These are phyloP conservation scores for Spheniscus mendiculus DNA, from an alignment of 2,113 vertebrate genomes.

Conservation along the genomic window DNA sequence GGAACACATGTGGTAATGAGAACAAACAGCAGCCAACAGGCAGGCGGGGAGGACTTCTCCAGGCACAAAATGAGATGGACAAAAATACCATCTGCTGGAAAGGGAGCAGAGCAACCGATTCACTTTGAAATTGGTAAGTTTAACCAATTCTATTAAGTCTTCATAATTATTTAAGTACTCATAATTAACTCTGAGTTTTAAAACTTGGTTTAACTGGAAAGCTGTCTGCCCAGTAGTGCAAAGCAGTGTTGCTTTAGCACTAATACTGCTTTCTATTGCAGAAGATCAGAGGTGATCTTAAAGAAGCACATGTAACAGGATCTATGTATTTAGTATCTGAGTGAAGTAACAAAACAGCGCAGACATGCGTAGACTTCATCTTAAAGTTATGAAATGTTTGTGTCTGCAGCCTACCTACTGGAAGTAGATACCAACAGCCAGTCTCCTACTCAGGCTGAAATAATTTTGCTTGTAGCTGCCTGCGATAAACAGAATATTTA, in stretches of 20 bases:
- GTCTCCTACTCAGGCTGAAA: not conserved
- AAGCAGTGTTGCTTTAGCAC: not conserved
- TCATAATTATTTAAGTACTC: not conserved
- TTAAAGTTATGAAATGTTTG: not conserved
- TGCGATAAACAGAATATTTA: not conserved
- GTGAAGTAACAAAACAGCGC: not conserved
- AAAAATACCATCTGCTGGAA: slow-evolving; percentile 5
- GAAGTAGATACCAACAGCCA: not conserved
- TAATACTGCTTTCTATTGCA: not conserved
- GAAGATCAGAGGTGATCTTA: not conserved
- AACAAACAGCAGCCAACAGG: slow-evolving; percentile 57
- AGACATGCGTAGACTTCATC: not conserved
- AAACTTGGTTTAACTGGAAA: not conserved
- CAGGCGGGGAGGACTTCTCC: not conserved
- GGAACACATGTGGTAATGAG: slow-evolving; percentile 56
- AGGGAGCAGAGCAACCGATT: not conserved
- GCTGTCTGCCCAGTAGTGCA: not conserved
- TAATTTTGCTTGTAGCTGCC: not conserved
- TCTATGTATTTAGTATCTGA: not conserved
- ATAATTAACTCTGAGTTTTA: not conserved
- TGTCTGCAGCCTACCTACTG: not conserved
- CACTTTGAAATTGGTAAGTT: not conserved
- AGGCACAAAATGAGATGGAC: not conserved
- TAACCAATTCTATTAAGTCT: not conserved
- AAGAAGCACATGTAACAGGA: not conserved